A percentile compares a stretch with the other conserved stretches of the same genome.
Conservation (phyloP, 2,797 vertebrate species). For the Falco novaeseelandiae region DNA sequence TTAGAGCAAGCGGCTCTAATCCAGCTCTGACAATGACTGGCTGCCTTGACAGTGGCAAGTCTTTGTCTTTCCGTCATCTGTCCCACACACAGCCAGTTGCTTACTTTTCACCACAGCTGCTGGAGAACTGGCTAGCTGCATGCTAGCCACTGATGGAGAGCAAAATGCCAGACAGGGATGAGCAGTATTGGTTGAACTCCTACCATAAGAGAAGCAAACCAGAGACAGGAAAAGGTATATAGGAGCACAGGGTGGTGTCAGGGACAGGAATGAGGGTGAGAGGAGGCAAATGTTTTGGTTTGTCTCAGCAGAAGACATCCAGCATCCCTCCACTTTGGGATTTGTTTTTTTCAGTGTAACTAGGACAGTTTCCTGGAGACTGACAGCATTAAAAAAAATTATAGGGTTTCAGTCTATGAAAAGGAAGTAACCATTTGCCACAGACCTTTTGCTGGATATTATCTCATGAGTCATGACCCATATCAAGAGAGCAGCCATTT, state of each 20-base stretch:
- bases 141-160: background rate
- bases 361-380: slow-evolving; percentile 14
- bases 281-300: background rate
- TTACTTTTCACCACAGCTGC: background rate
- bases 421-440: slow-evolving; percentile 52
- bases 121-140: background rate
- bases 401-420: slow-evolving; percentile 32
- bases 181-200: background rate
- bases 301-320: background rate
- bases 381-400: slow-evolving; percentile 38
- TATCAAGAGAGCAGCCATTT: slow-evolving; percentile 30
- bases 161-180: background rate
- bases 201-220: background rate
- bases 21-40: background rate
- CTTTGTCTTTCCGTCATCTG: background rate
- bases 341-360: background rate
- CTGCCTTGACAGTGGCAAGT: background rate
- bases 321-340: background rate
- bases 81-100: background rate
- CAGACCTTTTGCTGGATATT: slow-evolving; percentile 61
- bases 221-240: background rate
- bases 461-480: slow-evolving; percentile 64
- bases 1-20: background rate
- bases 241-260: background rate
- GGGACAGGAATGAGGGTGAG: background rate